A percentile compares a stretch with the other conserved stretches of the same genome.
phyloP scores from a whole-genome alignment of 2,113 vertebrate genomes.

The Passer montanus region DNA sequence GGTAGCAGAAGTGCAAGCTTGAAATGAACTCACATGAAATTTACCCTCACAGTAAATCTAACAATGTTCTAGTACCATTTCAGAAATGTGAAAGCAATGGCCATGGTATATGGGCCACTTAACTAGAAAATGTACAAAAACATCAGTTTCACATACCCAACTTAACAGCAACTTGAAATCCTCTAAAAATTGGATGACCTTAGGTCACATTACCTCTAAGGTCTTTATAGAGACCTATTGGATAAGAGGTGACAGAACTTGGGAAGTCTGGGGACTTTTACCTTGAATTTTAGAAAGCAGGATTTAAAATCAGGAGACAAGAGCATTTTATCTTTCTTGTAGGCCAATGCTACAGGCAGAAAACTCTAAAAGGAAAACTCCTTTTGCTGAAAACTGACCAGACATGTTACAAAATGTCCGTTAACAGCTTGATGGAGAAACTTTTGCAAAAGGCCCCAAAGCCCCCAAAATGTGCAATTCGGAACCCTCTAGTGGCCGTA shows the following conservation, averaged over 20 bases:
- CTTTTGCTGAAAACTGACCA: neutral
- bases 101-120: neutral
- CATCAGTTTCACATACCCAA: neutral
- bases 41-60: neutral
- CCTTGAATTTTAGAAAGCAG: neutral
- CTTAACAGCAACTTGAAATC: neutral
- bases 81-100: neutral
- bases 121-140: neutral
- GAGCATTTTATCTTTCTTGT: neutral
- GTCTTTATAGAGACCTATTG: neutral
- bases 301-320: neutral
- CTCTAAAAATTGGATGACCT: neutral
- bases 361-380: neutral
- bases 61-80: neutral
- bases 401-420: neutral
- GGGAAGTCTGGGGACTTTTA: neutral
- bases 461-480: neutral
- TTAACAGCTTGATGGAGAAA: neutral
- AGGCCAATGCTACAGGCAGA: neutral
- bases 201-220: neutral
- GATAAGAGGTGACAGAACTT: neutral
- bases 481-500: constrained; percentile 25
- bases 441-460: neutral
- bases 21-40: neutral
- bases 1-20: neutral